phyloP scores from a whole-genome alignment of 2,888 invertebrate genomes.

The Muschampia plurimacula region DNA sequence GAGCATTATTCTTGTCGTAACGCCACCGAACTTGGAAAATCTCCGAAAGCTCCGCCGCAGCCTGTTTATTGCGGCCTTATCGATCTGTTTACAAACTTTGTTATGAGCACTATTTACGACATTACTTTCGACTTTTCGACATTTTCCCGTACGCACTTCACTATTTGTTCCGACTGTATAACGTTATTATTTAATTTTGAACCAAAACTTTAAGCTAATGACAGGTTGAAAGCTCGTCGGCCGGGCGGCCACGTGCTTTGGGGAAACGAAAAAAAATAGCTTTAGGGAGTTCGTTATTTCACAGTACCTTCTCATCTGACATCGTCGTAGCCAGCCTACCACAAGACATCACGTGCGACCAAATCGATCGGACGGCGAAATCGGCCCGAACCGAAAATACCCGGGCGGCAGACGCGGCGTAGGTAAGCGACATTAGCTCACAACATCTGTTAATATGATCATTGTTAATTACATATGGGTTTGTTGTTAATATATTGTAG shows the following conservation, averaged over 20 bases:
- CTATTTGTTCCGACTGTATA: constrained; percentile 28
- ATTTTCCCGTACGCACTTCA: constrained; percentile 37
- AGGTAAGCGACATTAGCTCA: constrained; percentile 84
- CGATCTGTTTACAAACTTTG: constrained; percentile 80
- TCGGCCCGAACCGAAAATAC: constrained; percentile 79
- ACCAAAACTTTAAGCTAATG: neutral
- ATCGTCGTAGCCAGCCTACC: constrained; percentile 57
- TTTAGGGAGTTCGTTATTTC: constrained; percentile 39
- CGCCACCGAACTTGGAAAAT: constrained; percentile 23
- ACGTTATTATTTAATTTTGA: neutral
- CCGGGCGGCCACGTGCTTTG: constrained; percentile 48
- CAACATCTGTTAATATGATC: constrained; percentile 86
- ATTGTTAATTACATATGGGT: constrained; percentile 86
- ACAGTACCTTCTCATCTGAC: constrained; percentile 53
- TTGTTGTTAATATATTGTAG: constrained; percentile 84
- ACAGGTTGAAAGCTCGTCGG: constrained; percentile 23
- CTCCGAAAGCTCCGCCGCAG: constrained; percentile 42
- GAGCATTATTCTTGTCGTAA: constrained; percentile 28
- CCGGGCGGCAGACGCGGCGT: constrained; percentile 80
- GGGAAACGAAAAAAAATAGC: constrained; percentile 21
- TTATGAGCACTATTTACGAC: constrained; percentile 61
- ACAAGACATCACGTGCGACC: constrained; percentile 66
- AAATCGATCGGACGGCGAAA: constrained; percentile 69
- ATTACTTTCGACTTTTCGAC: constrained; percentile 46
- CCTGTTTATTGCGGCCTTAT: constrained; percentile 61